Evolutionary conservation across 2,888 invertebrate genomes (phyloP).

Genomic region (Agonum fuliginosum): DNA sequence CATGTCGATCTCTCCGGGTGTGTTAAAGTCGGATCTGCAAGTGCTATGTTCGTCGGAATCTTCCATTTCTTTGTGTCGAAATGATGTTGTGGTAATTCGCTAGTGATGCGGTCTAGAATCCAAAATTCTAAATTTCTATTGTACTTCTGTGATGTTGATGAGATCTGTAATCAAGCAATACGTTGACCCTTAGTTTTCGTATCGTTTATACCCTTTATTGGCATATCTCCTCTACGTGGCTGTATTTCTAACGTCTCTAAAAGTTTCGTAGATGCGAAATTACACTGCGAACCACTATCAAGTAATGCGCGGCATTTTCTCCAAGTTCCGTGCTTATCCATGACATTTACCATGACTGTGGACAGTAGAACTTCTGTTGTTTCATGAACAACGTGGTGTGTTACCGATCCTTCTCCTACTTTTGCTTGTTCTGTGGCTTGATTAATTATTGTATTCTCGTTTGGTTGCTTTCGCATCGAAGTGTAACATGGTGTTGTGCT

Average conservation of each 20-base stretch:
- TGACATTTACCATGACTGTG: background rate
- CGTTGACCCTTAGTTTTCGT: background rate
- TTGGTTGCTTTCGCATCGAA: background rate
- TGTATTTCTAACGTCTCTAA: background rate
- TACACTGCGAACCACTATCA: constrained; percentile 6
- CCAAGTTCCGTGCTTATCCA: constrained; percentile 11
- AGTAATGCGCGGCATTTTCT: too few relatives aligned
- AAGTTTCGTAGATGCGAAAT: background rate
- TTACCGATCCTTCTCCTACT: too few relatives aligned
- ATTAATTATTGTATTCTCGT: background rate
- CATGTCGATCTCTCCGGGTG: background rate
- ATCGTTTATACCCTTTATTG: background rate
- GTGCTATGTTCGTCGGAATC: background rate
- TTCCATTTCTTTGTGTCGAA: background rate
- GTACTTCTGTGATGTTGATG: background rate
- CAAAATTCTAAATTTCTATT: background rate
- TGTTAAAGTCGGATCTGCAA: constrained; percentile 9
- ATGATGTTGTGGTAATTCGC: background rate
- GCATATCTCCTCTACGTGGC: background rate
- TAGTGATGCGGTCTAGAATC: background rate
- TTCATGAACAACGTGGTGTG: too few relatives aligned
- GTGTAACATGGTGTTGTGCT: constrained; percentile 11
- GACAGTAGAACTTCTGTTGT: constrained; percentile 9
- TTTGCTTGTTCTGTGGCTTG: background rate
- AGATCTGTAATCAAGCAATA: background rate